Percentiles rank a stretch among this genome's conserved stretches.
Conservation (phyloP, 2,797 vertebrate genomes). For the Dryobates pubescens region DNA sequence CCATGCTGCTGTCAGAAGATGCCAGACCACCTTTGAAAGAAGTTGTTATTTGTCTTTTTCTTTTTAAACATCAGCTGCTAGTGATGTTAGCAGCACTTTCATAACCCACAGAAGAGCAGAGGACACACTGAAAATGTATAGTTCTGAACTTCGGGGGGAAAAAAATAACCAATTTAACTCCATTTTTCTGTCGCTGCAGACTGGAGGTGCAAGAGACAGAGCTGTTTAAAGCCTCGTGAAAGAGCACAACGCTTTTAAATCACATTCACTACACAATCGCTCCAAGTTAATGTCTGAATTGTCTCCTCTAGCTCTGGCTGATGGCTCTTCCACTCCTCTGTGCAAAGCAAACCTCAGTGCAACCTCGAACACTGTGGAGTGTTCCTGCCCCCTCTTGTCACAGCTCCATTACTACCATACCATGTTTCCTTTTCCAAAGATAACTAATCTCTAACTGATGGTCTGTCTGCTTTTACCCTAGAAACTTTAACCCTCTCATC, state of each 20-base stretch:
- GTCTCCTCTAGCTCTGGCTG: neutral
- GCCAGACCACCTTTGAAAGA: neutral
- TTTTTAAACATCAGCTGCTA: neutral
- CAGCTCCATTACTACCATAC: neutral
- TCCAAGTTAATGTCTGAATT: no score
- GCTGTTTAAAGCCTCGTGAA: neutral
- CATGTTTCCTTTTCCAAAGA: neutral
- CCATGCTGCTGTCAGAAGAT: neutral
- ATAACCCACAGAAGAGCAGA: neutral
- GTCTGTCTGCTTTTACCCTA: neutral
- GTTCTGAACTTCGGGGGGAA: neutral
- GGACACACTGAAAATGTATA: neutral
- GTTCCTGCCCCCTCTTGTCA: constrained; percentile 41
- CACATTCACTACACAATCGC: no score
- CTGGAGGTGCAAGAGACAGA: neutral
- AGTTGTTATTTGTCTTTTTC: no score
- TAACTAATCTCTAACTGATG: neutral
- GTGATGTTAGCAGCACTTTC: neutral
- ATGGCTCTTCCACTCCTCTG: neutral
- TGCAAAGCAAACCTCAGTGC: neutral
- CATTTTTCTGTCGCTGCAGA: no score
- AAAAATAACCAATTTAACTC: no score
- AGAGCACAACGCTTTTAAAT: neutral
- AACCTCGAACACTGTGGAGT: neutral
- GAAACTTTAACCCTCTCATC: neutral